Conservation (phyloP, 2,113 vertebrate species). For the Varanus salvator region DNA sequence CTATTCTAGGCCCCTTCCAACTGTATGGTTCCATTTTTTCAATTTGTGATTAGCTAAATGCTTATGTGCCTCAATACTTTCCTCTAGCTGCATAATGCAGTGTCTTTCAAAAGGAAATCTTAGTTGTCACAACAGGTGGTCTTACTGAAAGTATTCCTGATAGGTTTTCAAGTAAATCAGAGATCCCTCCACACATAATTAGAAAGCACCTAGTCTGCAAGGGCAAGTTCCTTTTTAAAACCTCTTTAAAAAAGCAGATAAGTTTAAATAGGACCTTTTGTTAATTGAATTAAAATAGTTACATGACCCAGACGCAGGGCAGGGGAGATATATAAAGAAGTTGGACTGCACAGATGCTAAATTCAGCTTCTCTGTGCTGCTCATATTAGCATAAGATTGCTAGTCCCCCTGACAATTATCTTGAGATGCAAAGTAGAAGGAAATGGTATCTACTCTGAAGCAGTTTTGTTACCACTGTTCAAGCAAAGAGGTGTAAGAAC, state of each 20-base stretch:
- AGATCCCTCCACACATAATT: not conserved
- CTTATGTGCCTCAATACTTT: not conserved
- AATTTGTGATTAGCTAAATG: not conserved
- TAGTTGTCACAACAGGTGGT: not conserved
- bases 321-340: not conserved
- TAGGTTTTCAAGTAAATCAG: not conserved
- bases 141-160: not conserved
- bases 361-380: not conserved
- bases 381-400: not conserved
- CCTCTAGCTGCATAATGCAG: not conserved
- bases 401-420: not conserved
- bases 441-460: not conserved
- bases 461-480: not conserved
- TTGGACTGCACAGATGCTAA: not conserved
- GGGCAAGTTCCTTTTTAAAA: not conserved
- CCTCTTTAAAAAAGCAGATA: conserved; percentile 22
- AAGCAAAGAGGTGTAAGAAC: conserved; percentile 5
- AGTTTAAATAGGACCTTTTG: conserved; percentile 24
- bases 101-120: not conserved
- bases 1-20: too few relatives aligned
- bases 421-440: not conserved
- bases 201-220: not conserved
- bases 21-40: too few relatives aligned
- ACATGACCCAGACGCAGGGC: not conserved
- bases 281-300: conserved; percentile 24